Percentiles rank a stretch among this genome's conserved stretches.
phyloP scores from a whole-genome alignment of 2,888 invertebrate genomes.

The Parthenolecanium corni region DNA sequence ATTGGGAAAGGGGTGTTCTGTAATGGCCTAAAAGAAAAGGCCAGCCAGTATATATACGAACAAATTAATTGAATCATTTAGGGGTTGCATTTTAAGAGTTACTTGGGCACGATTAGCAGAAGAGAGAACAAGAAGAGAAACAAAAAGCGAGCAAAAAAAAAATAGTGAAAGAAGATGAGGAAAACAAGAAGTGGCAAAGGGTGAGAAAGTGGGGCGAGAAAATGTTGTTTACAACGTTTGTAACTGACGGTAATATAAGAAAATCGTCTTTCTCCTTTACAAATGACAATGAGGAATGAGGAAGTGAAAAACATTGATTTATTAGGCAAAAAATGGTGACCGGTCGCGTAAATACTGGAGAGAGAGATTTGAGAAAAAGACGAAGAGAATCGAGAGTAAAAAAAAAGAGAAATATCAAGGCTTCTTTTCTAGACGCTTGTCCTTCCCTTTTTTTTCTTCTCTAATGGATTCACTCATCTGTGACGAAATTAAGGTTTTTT shows the following conservation, averaged over 20 bases:
- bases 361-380: too few relatives aligned
- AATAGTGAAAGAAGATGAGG: not conserved
- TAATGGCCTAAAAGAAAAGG: not conserved
- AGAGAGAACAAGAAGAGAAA: too few relatives aligned
- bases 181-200: not conserved
- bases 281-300: not conserved
- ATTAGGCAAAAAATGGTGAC: constrained; percentile 6
- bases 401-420: too few relatives aligned
- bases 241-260: constrained; percentile 28
- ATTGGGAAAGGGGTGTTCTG: not conserved
- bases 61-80: constrained; percentile 28
- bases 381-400: too few relatives aligned
- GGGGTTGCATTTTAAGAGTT: constrained; percentile 22
- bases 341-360: not conserved
- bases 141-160: too few relatives aligned
- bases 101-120: constrained; percentile 22
- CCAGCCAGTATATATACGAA: constrained; percentile 5
- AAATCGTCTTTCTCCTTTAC: constrained; percentile 16
- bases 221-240: constrained; percentile 27
- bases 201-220: constrained; percentile 17
- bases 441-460: too few relatives aligned
- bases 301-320: constrained; percentile 26
- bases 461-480: too few relatives aligned
- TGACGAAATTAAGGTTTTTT: too few relatives aligned
- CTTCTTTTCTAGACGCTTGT: too few relatives aligned